Percentiles rank a stretch among this genome's conserved stretches.
These are phyloP conservation scores for Smittia sp. DNA, from an alignment of 2,888 invertebrate species.

Conservation along the genomic window DNA sequence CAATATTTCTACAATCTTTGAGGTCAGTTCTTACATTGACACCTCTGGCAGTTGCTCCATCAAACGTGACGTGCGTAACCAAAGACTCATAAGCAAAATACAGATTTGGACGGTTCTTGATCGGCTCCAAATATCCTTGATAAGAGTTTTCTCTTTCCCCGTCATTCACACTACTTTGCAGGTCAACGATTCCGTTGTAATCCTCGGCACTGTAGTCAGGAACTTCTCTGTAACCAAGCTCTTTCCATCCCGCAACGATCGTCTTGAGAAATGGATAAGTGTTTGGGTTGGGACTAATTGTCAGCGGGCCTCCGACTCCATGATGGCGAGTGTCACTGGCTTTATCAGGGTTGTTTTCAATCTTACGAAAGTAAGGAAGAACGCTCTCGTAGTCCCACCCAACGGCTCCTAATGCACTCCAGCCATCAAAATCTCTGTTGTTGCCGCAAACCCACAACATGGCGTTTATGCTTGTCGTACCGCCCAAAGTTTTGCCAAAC, in stretches of 20 bases:
- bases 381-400: constrained; percentile 74
- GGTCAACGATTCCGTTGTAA: constrained; percentile 61
- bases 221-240: constrained; percentile 61
- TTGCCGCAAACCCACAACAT: constrained; percentile 56
- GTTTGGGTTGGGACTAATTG: too few species aligned
- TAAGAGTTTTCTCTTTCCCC: constrained; percentile 62
- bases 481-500: too few species aligned
- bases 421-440: constrained; percentile 69
- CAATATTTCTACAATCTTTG: constrained; percentile 49
- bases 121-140: constrained; percentile 59
- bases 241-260: constrained; percentile 63
- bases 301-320: constrained; percentile 58
- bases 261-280: constrained; percentile 60
- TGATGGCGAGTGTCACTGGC: constrained; percentile 54
- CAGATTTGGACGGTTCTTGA: constrained; percentile 57
- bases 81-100: constrained; percentile 58
- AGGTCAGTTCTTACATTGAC: constrained; percentile 57
- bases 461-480: too few species aligned
- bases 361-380: constrained; percentile 72
- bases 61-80: constrained; percentile 59
- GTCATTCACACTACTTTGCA: constrained; percentile 61
- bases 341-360: constrained; percentile 67
- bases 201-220: constrained; percentile 66
- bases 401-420: constrained; percentile 68
- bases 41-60: constrained; percentile 57